These are phyloP conservation scores for Tetranychus truncatus DNA, from an alignment of 2,888 invertebrate species.

Conservation along the genomic window DNA sequence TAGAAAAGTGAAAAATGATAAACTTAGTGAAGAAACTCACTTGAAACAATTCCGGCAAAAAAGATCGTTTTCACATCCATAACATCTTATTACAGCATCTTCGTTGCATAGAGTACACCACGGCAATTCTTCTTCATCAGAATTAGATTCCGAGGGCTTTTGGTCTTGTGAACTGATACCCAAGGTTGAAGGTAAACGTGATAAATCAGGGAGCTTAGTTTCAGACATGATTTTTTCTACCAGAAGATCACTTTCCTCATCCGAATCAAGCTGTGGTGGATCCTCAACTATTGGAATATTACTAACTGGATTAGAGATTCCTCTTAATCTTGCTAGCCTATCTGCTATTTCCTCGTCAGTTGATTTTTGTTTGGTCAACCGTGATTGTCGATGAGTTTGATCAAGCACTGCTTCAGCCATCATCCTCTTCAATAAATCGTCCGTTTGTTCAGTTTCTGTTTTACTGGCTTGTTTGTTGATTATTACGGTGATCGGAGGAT, in stretches of 20 bases:
- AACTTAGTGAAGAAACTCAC: conserved; percentile 33
- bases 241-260: conserved; percentile 26
- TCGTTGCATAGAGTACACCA: conserved; percentile 73
- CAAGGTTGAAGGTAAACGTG: background rate
- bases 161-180: no score
- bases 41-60: conserved; percentile 57
- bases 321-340: background rate
- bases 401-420: conserved; percentile 27
- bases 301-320: background rate
- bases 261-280: conserved; percentile 27
- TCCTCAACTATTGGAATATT: conserved; percentile 18
- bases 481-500: conserved; percentile 24
- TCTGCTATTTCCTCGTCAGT: conserved; percentile 12
- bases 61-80: conserved; percentile 57
- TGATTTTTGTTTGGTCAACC: conserved; percentile 27
- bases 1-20: background rate
- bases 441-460: conserved; percentile 17
- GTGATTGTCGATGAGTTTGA: conserved; percentile 4
- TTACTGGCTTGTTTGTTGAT: conserved; percentile 19
- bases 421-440: conserved; percentile 23
- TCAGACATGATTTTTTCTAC: conserved; percentile 20
- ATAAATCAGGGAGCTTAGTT: conserved; percentile 12
- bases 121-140: conserved; percentile 42
- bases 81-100: conserved; percentile 52
- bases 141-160: background rate